Evolutionary conservation across 2,888 invertebrate genomes (phyloP).

Genomic region (Chaetoderma sp.): DNA sequence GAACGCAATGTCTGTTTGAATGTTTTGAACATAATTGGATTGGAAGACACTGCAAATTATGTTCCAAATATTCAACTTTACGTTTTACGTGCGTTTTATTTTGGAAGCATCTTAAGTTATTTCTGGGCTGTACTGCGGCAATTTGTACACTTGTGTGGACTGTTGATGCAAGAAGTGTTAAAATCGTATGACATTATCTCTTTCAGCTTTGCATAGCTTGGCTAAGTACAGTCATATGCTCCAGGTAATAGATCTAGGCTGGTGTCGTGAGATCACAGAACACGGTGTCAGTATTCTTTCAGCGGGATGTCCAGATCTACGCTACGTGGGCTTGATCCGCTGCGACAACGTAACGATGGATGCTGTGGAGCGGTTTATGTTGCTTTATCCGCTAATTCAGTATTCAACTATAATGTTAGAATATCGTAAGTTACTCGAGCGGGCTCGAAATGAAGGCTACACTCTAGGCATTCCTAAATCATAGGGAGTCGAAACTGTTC

Average conservation of each 20-base stretch:
- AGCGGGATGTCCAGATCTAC: slow-evolving; percentile 42
- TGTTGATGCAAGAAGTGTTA: too few relatives aligned
- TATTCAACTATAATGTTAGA: slow-evolving; percentile 59
- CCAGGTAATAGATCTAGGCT: slow-evolving; percentile 56
- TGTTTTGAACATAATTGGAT: too few relatives aligned
- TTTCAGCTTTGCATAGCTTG: slow-evolving; percentile 44
- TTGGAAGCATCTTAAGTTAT: too few relatives aligned
- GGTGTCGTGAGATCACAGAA: slow-evolving; percentile 56
- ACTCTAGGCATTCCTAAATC: background rate
- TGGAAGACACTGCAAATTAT: too few relatives aligned
- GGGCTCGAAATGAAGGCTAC: slow-evolving; percentile 20
- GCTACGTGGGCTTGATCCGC: slow-evolving; percentile 55
- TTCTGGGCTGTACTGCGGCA: too few relatives aligned
- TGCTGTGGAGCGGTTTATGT: slow-evolving; percentile 46
- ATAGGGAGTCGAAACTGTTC: too few relatives aligned
- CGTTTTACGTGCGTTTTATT: too few relatives aligned
- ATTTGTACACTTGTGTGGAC: too few relatives aligned
- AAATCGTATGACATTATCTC: background rate
- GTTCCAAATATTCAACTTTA: too few relatives aligned
- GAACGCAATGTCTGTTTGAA: too few relatives aligned
- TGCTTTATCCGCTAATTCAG: slow-evolving; percentile 47
- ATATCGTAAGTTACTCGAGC: slow-evolving; percentile 46
- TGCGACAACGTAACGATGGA: slow-evolving; percentile 53
- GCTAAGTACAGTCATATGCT: slow-evolving; percentile 42
- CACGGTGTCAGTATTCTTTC: slow-evolving; percentile 47